Percentiles rank a stretch among this genome's conserved stretches.
Evolutionary conservation across 2,888 invertebrate species (phyloP).

Genomic region (Ptilodon capucinus): DNA sequence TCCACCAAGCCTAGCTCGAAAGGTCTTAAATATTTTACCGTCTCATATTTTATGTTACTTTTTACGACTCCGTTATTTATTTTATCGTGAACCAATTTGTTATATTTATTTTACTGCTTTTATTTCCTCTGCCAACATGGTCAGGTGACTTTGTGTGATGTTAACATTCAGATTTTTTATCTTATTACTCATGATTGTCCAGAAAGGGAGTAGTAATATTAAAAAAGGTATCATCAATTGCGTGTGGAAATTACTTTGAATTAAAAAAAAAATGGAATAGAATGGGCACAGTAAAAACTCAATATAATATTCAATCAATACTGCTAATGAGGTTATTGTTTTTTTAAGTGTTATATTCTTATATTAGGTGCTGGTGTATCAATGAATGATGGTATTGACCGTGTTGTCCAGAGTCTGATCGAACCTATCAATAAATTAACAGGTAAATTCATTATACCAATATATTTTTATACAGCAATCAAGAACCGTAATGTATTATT

Average conservation of each 20-base stretch:
- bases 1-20: background rate
- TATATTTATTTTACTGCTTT: background rate
- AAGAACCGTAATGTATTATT: too few species aligned
- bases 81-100: conserved; percentile 5
- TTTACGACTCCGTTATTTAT: conserved; percentile 22
- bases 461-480: background rate
- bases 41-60: conserved; percentile 12
- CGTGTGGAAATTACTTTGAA: background rate
- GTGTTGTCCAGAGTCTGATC: conserved; percentile 35
- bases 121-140: conserved; percentile 13
- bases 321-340: too few species aligned
- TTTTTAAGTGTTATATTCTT: too few species aligned
- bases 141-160: conserved; percentile 14
- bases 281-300: too few species aligned
- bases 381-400: conserved; percentile 22
- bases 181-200: conserved; percentile 7
- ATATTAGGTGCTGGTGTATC: conserved; percentile 9
- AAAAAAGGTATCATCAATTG: background rate
- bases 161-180: conserved; percentile 3
- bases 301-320: too few species aligned
- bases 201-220: background rate
- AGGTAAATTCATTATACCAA: conserved; percentile 23
- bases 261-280: too few species aligned
- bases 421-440: conserved; percentile 37
- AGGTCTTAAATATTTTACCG: background rate